Evolutionary conservation across 1,140 invertebrate genomes (phyloP), one percentile per base, ranked within the genome.

Genomic region (Thaumatotibia leucotreta): DNA sequence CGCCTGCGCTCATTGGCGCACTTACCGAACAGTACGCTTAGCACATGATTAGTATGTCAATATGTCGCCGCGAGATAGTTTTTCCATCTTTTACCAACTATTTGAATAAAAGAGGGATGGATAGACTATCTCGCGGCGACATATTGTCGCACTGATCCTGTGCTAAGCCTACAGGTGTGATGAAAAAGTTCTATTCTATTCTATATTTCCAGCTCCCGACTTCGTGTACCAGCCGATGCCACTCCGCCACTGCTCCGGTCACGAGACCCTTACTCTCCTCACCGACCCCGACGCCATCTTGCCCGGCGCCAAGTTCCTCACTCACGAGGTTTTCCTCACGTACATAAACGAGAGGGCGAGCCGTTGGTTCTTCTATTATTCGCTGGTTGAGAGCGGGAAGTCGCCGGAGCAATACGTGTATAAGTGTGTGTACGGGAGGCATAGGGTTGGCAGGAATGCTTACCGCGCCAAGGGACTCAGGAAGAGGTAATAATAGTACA

Each of bases 311-410:
- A 27, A 11, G n/a, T 58, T 58, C 52, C 52, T 27, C 11, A 20
- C 52, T 1, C 52, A 58, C 52, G 23, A 58, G 10, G 52, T 58
- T 8, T 58, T 58, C 24, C 52, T 58, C 4, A 20, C 11, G 5
- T 58, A 58, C n/a, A 58, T 58, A 6, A 58, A 29, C 52, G 52
- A 58, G 24, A 11, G 52, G 4, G 52, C 52, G 1, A 29, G 14
- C 5, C 52, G 52, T n/a, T 58, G 52, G 52, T 58, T 58, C 52
- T 58, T 58, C 24, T 58, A 58, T 10, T 58, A 58, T n/a, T 58
- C 52, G 10, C 4, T 58, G n/a, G n/a, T 29, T 11, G 52, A 58
- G 24, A 58, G 52, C n/a, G 52, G 52, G 4, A 58, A 17, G n/a
- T 1, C 24, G 11, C 52, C 52, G 10, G 52, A 58, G 27, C n/a